A percentile compares a stretch with the other conserved stretches of the same genome.
Conservation (phyloP, 2,113 vertebrate species). For the Saguinus midas region DNA sequence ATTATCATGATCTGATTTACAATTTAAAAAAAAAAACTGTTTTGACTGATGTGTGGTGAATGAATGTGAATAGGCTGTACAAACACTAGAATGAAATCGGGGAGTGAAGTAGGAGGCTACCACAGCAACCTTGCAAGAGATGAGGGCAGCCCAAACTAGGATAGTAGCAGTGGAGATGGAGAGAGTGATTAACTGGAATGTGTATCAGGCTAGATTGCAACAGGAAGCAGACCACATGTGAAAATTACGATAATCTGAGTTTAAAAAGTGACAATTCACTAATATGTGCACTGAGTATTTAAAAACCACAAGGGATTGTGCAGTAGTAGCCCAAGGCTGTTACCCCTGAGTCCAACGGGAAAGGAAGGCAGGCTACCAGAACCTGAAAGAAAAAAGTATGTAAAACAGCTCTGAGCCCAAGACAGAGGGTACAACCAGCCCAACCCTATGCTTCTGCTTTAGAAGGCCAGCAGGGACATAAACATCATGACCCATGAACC, state of each 20-base stretch:
- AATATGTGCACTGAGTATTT: neutral
- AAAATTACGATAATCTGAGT: conserved; percentile 39
- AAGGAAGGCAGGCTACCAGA: neutral
- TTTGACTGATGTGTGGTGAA: neutral
- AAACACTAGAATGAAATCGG: neutral
- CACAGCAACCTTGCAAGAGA: neutral
- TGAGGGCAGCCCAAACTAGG: neutral
- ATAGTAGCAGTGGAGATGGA: neutral
- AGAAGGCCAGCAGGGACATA: neutral
- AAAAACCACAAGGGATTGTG: neutral
- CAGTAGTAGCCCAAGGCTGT: neutral
- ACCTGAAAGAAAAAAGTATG: neutral
- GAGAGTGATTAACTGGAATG: neutral
- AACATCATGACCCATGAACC: neutral
- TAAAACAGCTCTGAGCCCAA: neutral
- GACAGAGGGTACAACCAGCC: neutral
- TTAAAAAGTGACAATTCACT: conserved; percentile 48
- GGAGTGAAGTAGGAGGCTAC: neutral
- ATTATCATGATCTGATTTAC: neutral
- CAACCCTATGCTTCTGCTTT: neutral
- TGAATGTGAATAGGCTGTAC: neutral
- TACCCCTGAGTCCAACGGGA: neutral
- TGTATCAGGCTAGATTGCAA: neutral
- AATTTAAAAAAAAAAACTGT: conserved; percentile 22
- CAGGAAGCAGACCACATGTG: neutral